Percentiles rank a stretch among this genome's conserved stretches.
These are phyloP conservation scores for Coregonus ussuriensis DNA, from an alignment of 2,797 vertebrate species.

Conservation along the genomic window DNA sequence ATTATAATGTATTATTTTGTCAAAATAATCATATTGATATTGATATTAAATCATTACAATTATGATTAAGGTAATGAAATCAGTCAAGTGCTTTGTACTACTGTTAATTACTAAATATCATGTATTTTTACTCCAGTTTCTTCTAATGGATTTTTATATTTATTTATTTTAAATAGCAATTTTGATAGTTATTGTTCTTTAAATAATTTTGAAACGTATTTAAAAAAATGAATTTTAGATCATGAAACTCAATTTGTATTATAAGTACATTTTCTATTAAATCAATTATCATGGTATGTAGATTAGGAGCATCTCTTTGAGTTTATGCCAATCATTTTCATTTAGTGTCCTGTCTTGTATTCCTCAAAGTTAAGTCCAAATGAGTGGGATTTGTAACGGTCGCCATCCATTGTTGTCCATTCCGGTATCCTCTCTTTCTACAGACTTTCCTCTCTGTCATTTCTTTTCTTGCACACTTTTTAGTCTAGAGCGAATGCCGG, in stretches of 20 bases:
- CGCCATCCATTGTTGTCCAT: not conserved
- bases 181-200: not conserved
- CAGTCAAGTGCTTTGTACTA: conserved; percentile 16
- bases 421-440: not conserved
- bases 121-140: conserved; percentile 2
- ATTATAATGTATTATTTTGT: conserved; percentile 39
- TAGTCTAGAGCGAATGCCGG: conserved; percentile 61
- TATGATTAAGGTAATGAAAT: conserved; percentile 33
- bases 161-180: conserved; percentile 6
- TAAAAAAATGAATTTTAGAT: not conserved
- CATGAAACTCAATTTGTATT: not conserved
- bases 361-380: conserved; percentile 12
- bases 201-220: too few relatives aligned
- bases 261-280: not conserved
- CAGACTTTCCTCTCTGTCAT: not conserved
- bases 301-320: not conserved
- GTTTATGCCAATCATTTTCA: not conserved
- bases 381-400: not conserved
- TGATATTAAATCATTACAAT: conserved; percentile 24
- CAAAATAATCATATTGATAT: conserved; percentile 9
- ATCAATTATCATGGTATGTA: not conserved
- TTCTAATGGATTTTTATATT: conserved; percentile 18
- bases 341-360: conserved; percentile 11
- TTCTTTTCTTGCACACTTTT: conserved; percentile 47
- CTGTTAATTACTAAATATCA: conserved; percentile 19